phyloP scores from a whole-genome alignment of 2,113 vertebrate genomes.

The Caretta caretta region DNA sequence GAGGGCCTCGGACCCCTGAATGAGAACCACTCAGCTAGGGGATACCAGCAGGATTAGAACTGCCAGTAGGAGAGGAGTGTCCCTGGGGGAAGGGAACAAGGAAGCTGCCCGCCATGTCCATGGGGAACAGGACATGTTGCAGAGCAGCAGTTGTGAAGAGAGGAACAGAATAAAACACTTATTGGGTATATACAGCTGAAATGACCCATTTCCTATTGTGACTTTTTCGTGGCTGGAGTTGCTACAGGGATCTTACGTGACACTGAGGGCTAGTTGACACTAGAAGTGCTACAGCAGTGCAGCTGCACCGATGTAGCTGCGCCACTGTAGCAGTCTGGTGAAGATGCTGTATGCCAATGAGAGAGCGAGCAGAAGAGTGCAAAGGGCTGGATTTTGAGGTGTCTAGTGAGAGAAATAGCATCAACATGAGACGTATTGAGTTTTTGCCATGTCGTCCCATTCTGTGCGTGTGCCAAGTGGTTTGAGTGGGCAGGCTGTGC shows the following conservation, averaged over 20 bases:
- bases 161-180: neutral
- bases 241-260: neutral
- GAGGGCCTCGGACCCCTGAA: too few relatives aligned
- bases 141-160: neutral
- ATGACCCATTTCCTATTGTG: neutral
- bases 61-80: neutral
- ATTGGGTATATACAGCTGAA: neutral
- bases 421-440: neutral
- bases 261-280: too few relatives aligned
- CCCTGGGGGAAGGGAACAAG: neutral
- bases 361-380: too few relatives aligned
- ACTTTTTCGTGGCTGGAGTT: neutral
- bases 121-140: too few relatives aligned
- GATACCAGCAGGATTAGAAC: neutral
- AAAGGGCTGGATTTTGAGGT: too few relatives aligned
- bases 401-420: too few relatives aligned
- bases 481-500: too few relatives aligned
- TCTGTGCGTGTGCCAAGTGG: neutral
- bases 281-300: too few relatives aligned
- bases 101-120: neutral
- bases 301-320: too few relatives aligned
- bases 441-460: neutral
- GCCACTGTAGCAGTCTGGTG: too few relatives aligned
- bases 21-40: too few relatives aligned
- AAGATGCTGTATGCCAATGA: too few relatives aligned